Evolutionary conservation across 1,140 invertebrate species (phyloP).

Genomic region (Microplitis mediator): DNA sequence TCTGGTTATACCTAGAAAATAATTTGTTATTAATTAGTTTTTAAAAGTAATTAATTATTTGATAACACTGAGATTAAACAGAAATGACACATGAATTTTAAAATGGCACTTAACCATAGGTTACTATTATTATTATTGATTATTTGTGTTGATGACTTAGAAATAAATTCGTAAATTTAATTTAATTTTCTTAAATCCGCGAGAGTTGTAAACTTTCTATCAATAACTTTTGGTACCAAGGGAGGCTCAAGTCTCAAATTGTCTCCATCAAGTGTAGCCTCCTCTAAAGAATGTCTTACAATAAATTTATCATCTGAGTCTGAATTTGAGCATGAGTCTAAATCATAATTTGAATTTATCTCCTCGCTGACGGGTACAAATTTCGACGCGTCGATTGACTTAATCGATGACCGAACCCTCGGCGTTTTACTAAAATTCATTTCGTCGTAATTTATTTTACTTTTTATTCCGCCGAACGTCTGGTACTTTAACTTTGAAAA

Average conservation of each 20-base stretch:
- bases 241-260: slow-evolving; percentile 47
- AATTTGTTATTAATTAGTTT: no score
- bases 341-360: no score
- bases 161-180: slow-evolving; percentile 15
- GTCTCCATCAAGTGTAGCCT: neutral
- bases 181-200: slow-evolving; percentile 33
- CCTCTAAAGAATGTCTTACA: neutral
- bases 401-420: slow-evolving; percentile 22
- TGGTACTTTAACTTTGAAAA: slow-evolving; percentile 42
- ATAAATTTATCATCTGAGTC: slow-evolving; percentile 3
- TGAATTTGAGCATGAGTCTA: neutral
- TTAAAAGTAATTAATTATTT: no score
- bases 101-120: no score
- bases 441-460: slow-evolving; percentile 25
- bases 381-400: neutral
- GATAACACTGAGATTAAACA: no score
- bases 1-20: no score
- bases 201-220: slow-evolving; percentile 46
- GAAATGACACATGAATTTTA: no score
- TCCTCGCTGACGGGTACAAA: no score
- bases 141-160: slow-evolving; percentile 13
- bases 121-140: neutral
- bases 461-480: slow-evolving; percentile 49
- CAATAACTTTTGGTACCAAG: slow-evolving; percentile 46
- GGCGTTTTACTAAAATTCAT: slow-evolving; percentile 24